These are phyloP conservation scores for Sminthurinus aureus DNA, from an alignment of 2,888 invertebrate genomes.

Conservation along the genomic window DNA sequence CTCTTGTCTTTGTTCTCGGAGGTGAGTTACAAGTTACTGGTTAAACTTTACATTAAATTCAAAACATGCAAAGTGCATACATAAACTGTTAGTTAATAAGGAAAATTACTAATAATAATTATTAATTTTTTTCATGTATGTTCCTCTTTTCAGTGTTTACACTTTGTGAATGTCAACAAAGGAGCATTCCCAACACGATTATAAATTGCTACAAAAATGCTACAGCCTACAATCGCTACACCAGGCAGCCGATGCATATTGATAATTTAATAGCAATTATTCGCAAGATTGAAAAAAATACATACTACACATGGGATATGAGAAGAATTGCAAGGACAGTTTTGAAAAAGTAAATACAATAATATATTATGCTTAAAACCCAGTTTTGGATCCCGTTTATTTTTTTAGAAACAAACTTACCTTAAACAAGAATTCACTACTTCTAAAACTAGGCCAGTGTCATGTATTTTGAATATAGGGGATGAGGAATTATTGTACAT, in stretches of 20 bases:
- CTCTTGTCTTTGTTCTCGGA: conserved; percentile 15
- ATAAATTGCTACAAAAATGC: conserved; percentile 52
- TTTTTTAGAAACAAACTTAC: too few relatives aligned
- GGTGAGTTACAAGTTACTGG: conserved; percentile 1
- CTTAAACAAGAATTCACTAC: too few relatives aligned
- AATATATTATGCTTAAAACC: too few relatives aligned
- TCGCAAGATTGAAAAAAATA: conserved; percentile 57
- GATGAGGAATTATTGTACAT: too few relatives aligned
- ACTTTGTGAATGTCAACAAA: not conserved
- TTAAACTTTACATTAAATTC: not conserved
- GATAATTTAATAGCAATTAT: conserved; percentile 57
- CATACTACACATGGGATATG: conserved; percentile 48
- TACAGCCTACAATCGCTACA: conserved; percentile 55
- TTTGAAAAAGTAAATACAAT: conserved; percentile 48
- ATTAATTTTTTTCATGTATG: not conserved
- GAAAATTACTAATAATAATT: conserved; percentile 23
- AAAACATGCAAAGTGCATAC: too few relatives aligned
- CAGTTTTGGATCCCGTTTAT: too few relatives aligned
- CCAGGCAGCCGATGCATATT: conserved; percentile 57
- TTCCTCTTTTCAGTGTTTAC: not conserved
- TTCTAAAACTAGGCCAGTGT: too few relatives aligned
- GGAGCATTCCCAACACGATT: conserved; percentile 44
- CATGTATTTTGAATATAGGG: not conserved
- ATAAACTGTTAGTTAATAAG: conserved; percentile 11
- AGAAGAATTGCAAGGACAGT: conserved; percentile 50